Conservation (phyloP, 2,113 vertebrate species). For the Gnathonemus longibarbis region DNA sequence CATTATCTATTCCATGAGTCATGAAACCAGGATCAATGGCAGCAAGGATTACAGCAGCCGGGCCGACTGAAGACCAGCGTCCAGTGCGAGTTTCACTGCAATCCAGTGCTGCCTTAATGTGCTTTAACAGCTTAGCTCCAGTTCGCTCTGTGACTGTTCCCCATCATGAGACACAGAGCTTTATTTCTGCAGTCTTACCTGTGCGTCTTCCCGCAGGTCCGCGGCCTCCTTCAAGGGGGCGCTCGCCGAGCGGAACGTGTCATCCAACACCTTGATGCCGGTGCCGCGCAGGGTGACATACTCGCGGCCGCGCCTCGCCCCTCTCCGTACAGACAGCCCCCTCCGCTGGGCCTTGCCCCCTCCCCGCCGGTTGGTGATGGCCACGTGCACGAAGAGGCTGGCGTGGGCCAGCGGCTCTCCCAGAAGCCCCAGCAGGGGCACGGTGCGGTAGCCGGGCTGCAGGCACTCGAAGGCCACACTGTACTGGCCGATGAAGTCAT, state of each 20-base stretch:
- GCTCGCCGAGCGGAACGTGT: constrained; percentile 79
- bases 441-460: constrained; percentile 87
- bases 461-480: constrained; percentile 88
- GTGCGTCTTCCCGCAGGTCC: constrained; percentile 85
- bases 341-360: constrained; percentile 88
- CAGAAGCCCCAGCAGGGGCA: constrained; percentile 79
- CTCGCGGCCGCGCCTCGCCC: constrained; percentile 77
- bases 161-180: background rate
- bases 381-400: constrained; percentile 89
- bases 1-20: background rate
- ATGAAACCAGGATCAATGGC: background rate
- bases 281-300: constrained; percentile 83
- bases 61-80: background rate
- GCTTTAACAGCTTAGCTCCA: background rate
- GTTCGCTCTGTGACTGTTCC: background rate
- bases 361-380: constrained; percentile 84
- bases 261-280: constrained; percentile 79
- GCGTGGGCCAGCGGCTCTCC: constrained; percentile 84
- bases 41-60: background rate
- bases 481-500: constrained; percentile 97
- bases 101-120: too few relatives aligned
- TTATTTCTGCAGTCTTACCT: constrained; percentile 61
- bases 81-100: background rate
- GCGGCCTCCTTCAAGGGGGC: constrained; percentile 79
- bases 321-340: constrained; percentile 81